These are phyloP conservation scores for Agriopis marginaria DNA, from an alignment of 2,888 invertebrate genomes.

Conservation along the genomic window DNA sequence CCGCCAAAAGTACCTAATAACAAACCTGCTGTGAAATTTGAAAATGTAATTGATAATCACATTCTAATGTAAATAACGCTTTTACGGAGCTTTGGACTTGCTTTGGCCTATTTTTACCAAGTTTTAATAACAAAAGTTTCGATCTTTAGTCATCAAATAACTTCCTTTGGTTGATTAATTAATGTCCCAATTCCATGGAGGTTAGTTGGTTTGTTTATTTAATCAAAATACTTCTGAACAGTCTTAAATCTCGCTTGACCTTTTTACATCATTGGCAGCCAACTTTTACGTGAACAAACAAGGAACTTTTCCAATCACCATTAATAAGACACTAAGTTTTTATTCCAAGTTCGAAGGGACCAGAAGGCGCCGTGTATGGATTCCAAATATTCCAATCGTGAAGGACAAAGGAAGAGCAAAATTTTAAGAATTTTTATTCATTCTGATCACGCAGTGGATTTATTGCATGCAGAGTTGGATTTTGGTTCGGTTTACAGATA, in stretches of 20 bases:
- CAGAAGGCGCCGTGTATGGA: conserved; percentile 13
- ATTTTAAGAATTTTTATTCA: conserved; percentile 6
- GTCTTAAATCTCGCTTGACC: conserved; percentile 43
- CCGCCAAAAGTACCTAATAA: too few species aligned
- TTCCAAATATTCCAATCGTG: conserved; percentile 5
- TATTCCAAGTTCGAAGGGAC: conserved; percentile 30
- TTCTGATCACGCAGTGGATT: conserved; percentile 13
- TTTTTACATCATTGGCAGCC: conserved; percentile 35
- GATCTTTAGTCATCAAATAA: not conserved
- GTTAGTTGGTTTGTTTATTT: conserved; percentile 35
- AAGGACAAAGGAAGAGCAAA: conserved; percentile 1
- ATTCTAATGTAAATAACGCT: too few species aligned
- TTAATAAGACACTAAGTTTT: conserved; percentile 48
- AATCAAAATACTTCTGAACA: conserved; percentile 44
- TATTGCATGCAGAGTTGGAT: conserved; percentile 10
- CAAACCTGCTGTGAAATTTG: too few species aligned
- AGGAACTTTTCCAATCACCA: conserved; percentile 59
- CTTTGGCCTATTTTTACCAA: not conserved
- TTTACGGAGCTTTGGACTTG: not conserved
- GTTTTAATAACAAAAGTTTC: conserved; percentile 15
- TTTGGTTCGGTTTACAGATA: not conserved
- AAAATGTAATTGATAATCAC: too few species aligned
- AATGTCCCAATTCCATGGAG: conserved; percentile 10
- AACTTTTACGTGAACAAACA: conserved; percentile 40
- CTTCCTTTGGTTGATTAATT: conserved; percentile 8